Conservation (phyloP, 2,888 invertebrate genomes). For the Netelia fuscicornis region DNA sequence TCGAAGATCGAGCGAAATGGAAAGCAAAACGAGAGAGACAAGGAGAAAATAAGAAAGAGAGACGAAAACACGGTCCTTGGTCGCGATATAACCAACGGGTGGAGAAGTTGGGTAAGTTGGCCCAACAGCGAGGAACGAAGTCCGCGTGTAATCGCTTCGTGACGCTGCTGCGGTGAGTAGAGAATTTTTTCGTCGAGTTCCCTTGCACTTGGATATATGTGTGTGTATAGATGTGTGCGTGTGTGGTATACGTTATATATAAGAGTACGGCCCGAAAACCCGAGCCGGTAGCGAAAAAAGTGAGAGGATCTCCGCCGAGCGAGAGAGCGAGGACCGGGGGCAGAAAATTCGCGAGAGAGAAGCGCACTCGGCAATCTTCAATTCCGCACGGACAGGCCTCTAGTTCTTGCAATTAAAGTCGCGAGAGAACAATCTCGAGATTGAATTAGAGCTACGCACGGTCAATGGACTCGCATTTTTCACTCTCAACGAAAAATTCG, state of each 20-base stretch:
- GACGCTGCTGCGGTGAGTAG: conserved; percentile 38
- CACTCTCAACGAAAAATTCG: background rate
- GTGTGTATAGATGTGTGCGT: background rate
- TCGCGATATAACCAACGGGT: background rate
- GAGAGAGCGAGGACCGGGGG: background rate
- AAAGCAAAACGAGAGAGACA: conserved; percentile 37
- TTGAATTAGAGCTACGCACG: conserved; percentile 7
- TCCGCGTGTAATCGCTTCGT: conserved; percentile 68
- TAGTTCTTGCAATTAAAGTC: conserved; percentile 24
- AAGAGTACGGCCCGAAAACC: background rate
- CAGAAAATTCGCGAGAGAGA: conserved; percentile 11
- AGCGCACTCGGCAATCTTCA: background rate
- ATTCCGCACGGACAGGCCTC: conserved; percentile 12
- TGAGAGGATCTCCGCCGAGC: conserved; percentile 27
- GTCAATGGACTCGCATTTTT: conserved; percentile 16
- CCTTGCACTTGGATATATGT: conserved; percentile 27
- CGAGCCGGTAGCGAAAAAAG: conserved; percentile 43
- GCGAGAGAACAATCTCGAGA: background rate
- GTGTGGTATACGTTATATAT: background rate
- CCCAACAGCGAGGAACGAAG: conserved; percentile 62
- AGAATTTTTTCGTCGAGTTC: conserved; percentile 54
- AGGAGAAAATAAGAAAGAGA: conserved; percentile 37
- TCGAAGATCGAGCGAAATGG: conserved; percentile 57
- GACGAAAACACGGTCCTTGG: conserved; percentile 33
- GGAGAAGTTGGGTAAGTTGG: conserved; percentile 55